phyloP scores from a whole-genome alignment of 2,888 invertebrate species.

The Dorcus parallelipipedus region DNA sequence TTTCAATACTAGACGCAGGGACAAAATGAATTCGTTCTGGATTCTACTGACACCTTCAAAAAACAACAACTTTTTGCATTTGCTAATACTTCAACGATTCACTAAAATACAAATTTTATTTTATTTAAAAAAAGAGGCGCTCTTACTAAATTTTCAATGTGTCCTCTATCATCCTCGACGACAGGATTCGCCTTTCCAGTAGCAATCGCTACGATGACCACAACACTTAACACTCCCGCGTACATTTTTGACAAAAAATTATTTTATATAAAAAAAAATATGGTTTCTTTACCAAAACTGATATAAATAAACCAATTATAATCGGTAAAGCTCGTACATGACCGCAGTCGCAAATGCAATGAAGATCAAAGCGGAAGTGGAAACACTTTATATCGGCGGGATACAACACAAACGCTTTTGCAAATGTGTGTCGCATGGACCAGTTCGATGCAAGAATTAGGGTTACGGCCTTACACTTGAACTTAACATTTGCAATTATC shows the following conservation, averaged over 20 bases:
- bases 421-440: constrained; percentile 49
- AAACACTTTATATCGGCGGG: constrained; percentile 47
- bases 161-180: constrained; percentile 42
- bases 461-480: constrained; percentile 36
- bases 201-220: constrained; percentile 25
- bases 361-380: constrained; percentile 39
- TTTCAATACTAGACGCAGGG: no score
- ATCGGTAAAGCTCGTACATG: constrained; percentile 35
- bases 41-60: no score
- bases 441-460: constrained; percentile 45
- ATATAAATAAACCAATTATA: constrained; percentile 2
- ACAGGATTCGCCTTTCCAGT: constrained; percentile 42
- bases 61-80: no score
- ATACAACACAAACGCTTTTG: constrained; percentile 29
- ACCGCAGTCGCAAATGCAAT: constrained; percentile 47
- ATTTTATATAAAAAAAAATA: neutral
- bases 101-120: no score
- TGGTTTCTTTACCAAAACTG: no score
- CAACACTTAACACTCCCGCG: constrained; percentile 45
- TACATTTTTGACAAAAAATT: constrained; percentile 34
- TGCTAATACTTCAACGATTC: no score
- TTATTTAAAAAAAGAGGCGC: neutral
- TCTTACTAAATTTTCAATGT: constrained; percentile 46
- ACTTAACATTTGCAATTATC: constrained; percentile 11
- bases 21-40: no score